These are phyloP conservation scores for Caenorhabditis tropicalis DNA, from an alignment of 1,140 invertebrate genomes.

Conservation along the genomic window DNA sequence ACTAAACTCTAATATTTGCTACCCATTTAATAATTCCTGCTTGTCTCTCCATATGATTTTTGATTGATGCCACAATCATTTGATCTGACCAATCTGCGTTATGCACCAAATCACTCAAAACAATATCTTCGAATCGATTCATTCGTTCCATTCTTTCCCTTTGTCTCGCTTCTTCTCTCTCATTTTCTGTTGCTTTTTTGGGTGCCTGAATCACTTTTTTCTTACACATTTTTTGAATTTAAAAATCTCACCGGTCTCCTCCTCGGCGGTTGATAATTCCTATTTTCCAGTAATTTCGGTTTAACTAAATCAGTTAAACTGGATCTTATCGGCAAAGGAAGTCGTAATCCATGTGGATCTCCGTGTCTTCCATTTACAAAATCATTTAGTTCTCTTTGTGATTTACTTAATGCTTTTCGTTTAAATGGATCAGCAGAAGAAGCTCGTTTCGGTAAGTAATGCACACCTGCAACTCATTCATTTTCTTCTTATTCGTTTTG, in stretches of 20 bases:
- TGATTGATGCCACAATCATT: neutral
- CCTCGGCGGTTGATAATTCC: constrained; percentile 45
- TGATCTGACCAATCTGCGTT: neutral
- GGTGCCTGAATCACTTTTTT: neutral
- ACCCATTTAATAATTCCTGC: neutral
- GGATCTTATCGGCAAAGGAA: neutral
- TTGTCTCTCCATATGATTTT: neutral
- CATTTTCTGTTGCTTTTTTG: neutral
- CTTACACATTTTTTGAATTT: neutral
- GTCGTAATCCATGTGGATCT: neutral
- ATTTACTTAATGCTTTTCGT: neutral
- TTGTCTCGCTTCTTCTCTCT: neutral
- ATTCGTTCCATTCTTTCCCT: neutral
- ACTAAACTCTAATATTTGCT: neutral
- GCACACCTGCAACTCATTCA: constrained; percentile 30
- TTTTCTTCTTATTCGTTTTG: too few relatives aligned
- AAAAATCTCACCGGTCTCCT: constrained; percentile 11
- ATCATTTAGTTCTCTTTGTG: constrained; percentile 27
- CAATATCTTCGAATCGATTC: neutral
- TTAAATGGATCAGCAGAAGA: constrained; percentile 34
- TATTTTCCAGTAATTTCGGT: constrained; percentile 13
- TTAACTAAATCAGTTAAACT: constrained; percentile 35
- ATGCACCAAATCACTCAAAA: neutral
- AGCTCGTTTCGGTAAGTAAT: constrained; percentile 38
- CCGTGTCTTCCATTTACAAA: neutral